Conservation (phyloP, 2,888 invertebrate genomes). For the Carterocephalus palaemon region DNA sequence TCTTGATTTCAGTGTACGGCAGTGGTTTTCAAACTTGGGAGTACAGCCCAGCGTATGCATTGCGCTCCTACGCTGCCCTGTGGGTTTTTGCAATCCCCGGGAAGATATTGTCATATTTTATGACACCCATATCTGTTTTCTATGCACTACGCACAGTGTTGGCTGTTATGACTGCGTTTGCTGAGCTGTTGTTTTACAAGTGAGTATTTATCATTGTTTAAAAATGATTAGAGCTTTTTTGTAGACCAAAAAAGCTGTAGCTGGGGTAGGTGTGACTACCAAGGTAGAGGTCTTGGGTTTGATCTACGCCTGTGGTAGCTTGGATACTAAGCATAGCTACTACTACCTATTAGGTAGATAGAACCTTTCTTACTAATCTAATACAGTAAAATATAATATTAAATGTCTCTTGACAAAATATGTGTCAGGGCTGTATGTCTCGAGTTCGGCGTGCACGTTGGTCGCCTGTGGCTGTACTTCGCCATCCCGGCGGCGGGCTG, state of each 20-base stretch:
- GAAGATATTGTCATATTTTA: constrained; percentile 86
- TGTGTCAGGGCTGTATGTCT: constrained; percentile 87
- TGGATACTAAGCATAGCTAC: too few species aligned
- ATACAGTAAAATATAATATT: too few species aligned
- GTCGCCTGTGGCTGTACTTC: constrained; percentile 88
- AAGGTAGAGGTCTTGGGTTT: too few species aligned
- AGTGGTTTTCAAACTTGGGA: constrained; percentile 99
- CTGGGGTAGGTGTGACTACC: too few species aligned
- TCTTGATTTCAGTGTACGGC: constrained; percentile 84
- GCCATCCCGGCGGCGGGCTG: constrained; percentile 92
- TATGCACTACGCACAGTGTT: constrained; percentile 91
- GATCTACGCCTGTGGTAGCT: too few species aligned
- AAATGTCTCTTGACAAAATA: too few species aligned
- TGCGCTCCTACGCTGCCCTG: constrained; percentile 96
- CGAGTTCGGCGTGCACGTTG: constrained; percentile 93
- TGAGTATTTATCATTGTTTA: constrained; percentile 80
- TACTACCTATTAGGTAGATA: too few species aligned
- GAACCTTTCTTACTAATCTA: too few species aligned
- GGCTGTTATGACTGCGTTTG: constrained; percentile 87
- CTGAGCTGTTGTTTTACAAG: constrained; percentile 97
- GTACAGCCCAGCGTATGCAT: constrained; percentile 95
- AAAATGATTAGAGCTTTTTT: too few species aligned
- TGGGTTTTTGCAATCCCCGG: constrained; percentile 93
- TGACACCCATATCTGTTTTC: constrained; percentile 91
- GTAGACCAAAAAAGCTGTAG: too few species aligned